Evolutionary conservation across 37 sponge, comb jelly and placozoan genomes (phyloP).

Genomic region (Axinella damicornis): DNA sequence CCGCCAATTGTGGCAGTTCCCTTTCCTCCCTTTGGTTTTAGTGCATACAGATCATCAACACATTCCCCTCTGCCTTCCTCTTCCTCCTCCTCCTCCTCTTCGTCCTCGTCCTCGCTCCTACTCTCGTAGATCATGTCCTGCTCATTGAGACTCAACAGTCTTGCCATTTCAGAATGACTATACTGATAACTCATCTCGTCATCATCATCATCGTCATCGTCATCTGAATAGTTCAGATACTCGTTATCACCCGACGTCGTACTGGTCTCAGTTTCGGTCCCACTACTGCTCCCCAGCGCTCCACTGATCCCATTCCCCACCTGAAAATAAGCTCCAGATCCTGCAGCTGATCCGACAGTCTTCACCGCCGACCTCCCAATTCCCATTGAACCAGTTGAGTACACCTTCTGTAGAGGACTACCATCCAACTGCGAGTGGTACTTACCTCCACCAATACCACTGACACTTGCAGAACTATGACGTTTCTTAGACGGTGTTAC

Average conservation of each 20-base stretch:
- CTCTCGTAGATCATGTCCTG: slow-evolving; percentile 1
- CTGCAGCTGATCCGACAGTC: no score
- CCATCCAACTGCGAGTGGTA: no score
- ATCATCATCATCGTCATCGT: slow-evolving; percentile 45
- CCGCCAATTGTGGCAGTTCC: neutral
- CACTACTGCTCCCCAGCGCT: no score
- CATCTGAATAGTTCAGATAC: neutral
- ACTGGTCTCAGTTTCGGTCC: no score
- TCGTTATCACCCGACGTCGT: no score
- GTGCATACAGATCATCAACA: neutral
- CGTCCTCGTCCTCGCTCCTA: neutral
- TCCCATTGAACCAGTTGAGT: no score
- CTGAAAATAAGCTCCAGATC: no score
- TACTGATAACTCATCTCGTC: slow-evolving; percentile 5
- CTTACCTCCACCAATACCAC: no score
- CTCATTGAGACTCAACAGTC: slow-evolving; percentile 50
- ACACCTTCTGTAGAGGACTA: no score
- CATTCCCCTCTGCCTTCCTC: neutral
- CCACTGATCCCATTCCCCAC: no score
- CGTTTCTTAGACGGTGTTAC: neutral
- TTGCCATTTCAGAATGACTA: slow-evolving; percentile 15
- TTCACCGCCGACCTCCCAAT: no score
- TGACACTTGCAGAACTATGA: neutral
- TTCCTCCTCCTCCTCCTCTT: neutral
- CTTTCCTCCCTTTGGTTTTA: neutral